A percentile compares a stretch with the other conserved stretches of the same genome.
Conservation (phyloP, 2,888 invertebrate species). For the Hypercompe scribonia region DNA sequence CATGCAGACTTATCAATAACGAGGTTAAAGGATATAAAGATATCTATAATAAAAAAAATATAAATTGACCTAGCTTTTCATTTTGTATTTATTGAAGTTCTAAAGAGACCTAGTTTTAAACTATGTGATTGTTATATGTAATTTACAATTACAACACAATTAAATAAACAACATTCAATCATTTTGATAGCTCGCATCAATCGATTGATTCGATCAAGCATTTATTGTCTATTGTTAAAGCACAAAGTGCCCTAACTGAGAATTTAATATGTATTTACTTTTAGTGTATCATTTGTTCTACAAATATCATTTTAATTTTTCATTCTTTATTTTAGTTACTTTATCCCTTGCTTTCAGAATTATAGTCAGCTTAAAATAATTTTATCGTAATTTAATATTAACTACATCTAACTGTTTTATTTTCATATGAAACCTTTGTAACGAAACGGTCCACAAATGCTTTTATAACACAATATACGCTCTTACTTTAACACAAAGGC, state of each 20-base stretch:
- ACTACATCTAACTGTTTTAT: constrained; percentile 2
- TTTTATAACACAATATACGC: constrained; percentile 40
- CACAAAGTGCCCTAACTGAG: background rate
- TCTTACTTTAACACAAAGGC: constrained; percentile 40
- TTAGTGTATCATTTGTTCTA: background rate
- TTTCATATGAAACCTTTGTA: constrained; percentile 20
- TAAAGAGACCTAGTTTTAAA: background rate
- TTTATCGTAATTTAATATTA: background rate
- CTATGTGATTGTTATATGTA: background rate
- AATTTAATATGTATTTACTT: background rate
- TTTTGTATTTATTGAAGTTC: background rate
- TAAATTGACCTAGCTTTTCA: background rate
- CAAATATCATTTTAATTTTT: background rate
- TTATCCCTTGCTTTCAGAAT: background rate
- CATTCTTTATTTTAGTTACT: background rate
- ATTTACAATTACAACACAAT: background rate
- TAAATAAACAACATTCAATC: background rate
- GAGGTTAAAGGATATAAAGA: background rate
- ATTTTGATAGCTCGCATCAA: background rate
- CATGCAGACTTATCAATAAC: too few species aligned
- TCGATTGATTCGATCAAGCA: background rate
- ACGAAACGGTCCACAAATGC: constrained; percentile 33
- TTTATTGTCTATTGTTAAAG: background rate
- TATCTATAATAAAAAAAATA: background rate
- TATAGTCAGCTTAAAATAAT: background rate